These are phyloP conservation scores for Oscheius onirici DNA, from an alignment of 2,888 invertebrate genomes.

Conservation along the genomic window DNA sequence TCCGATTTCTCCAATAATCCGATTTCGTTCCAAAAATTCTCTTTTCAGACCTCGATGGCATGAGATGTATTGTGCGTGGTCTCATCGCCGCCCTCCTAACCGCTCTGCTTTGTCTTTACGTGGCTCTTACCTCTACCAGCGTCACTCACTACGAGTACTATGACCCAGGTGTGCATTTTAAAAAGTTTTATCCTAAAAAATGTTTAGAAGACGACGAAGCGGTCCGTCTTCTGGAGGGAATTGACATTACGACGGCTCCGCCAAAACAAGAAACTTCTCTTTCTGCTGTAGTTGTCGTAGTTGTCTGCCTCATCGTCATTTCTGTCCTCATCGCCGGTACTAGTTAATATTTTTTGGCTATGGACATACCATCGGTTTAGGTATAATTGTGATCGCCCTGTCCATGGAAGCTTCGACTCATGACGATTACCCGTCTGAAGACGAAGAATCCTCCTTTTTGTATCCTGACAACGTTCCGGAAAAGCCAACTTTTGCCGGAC, in stretches of 20 bases:
- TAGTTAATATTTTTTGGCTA: not conserved
- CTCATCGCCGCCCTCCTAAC: constrained; percentile 15
- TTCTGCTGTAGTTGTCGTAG: constrained; percentile 21
- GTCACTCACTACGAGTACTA: not conserved
- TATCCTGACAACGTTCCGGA: not conserved
- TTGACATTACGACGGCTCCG: not conserved
- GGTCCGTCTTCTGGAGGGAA: constrained; percentile 13
- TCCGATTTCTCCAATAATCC: not conserved
- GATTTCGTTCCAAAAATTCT: not conserved
- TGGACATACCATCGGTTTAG: not conserved
- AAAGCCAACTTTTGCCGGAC: not conserved
- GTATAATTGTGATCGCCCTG: constrained; percentile 23
- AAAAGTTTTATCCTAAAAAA: not conserved
- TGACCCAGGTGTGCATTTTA: not conserved
- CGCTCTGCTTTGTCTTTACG: constrained; percentile 13
- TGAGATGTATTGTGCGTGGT: constrained; percentile 26
- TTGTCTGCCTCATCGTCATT: constrained; percentile 25
- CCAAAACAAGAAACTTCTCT: not conserved
- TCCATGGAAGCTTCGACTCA: constrained; percentile 12
- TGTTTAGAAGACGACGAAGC: constrained; percentile 10
- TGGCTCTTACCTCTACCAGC: constrained; percentile 15
- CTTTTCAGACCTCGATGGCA: constrained; percentile 16
- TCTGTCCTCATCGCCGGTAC: constrained; percentile 24
- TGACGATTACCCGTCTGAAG: constrained; percentile 6
- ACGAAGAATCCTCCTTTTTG: constrained; percentile 6